A percentile compares a stretch with the other conserved stretches of the same genome.
These are phyloP conservation scores for Excalfactoria chinensis DNA, from an alignment of 2,113 vertebrate species.

Conservation along the genomic window DNA sequence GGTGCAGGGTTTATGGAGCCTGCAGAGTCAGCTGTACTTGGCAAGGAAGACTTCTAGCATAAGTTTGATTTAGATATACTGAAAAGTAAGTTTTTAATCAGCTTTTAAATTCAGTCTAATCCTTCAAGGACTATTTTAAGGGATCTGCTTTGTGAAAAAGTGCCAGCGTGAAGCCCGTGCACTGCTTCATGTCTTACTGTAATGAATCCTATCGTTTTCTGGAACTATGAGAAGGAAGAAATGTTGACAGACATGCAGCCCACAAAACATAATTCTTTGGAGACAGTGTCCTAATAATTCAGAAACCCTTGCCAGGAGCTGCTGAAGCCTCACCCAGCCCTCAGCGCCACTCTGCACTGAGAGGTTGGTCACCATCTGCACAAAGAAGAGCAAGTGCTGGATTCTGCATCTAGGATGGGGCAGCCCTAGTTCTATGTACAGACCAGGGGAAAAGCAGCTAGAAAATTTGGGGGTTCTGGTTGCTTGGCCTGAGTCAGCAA, in stretches of 20 bases:
- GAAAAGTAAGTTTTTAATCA: slow-evolving; percentile 22
- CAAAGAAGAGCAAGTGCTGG: too few species aligned
- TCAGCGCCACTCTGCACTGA: too few species aligned
- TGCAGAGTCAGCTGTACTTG: slow-evolving; percentile 32
- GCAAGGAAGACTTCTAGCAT: slow-evolving; percentile 36
- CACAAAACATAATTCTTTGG: neutral
- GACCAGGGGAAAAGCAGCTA: too few species aligned
- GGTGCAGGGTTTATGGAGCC: slow-evolving; percentile 1
- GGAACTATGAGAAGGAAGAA: neutral
- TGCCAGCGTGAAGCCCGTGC: neutral
- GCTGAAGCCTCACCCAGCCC: too few species aligned
- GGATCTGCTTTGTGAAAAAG: neutral
- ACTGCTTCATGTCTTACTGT: neutral
- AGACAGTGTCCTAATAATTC: neutral
- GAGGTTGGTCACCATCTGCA: too few species aligned
- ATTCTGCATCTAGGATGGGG: too few species aligned
- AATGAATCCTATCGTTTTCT: neutral
- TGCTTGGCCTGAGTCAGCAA: too few species aligned
- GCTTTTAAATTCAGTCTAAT: slow-evolving; percentile 9
- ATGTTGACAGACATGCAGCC: neutral
- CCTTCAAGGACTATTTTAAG: neutral
- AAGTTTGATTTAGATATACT: slow-evolving; percentile 6
- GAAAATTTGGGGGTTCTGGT: too few species aligned
- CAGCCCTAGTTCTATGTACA: too few species aligned
- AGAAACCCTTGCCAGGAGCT: neutral